phyloP scores from a whole-genome alignment of 2,888 invertebrate species.

The Suillia variegata region DNA sequence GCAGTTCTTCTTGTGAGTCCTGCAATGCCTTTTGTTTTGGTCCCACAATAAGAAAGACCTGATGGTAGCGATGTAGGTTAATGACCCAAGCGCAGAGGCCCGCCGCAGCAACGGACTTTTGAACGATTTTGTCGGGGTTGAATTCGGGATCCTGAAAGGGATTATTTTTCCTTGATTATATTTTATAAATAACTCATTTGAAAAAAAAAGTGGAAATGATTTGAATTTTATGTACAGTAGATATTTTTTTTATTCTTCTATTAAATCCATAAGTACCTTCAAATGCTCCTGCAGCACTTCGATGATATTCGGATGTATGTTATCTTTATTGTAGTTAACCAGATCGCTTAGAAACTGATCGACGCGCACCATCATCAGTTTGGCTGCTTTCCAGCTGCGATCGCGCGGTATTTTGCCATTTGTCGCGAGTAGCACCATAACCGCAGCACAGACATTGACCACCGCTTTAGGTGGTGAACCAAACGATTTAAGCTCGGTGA shows the following conservation, averaged over 20 bases:
- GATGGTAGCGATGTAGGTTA: slow-evolving; percentile 88
- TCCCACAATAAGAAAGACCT: slow-evolving; percentile 90
- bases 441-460: slow-evolving; percentile 84
- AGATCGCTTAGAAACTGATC: slow-evolving; percentile 86
- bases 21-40: slow-evolving; percentile 88
- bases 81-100: slow-evolving; percentile 95
- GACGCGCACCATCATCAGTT: slow-evolving; percentile 87
- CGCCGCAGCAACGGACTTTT: slow-evolving; percentile 91
- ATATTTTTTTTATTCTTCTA: no score
- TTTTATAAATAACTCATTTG: not conserved
- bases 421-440: slow-evolving; percentile 81
- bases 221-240: no score
- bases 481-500: slow-evolving; percentile 94
- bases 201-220: no score
- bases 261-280: slow-evolving; percentile 41
- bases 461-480: slow-evolving; percentile 92
- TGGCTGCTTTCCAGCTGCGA: slow-evolving; percentile 91
- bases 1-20: slow-evolving; percentile 84
- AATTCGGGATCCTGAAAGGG: slow-evolving; percentile 76
- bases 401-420: slow-evolving; percentile 90
- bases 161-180: no score
- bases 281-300: slow-evolving; percentile 69
- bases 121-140: slow-evolving; percentile 79
- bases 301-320: slow-evolving; percentile 86
- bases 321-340: slow-evolving; percentile 90